Percentiles rank a stretch among this genome's conserved stretches.
phyloP scores from a whole-genome alignment of 2,888 invertebrate species.

The Sceliomorpha sp. region DNA sequence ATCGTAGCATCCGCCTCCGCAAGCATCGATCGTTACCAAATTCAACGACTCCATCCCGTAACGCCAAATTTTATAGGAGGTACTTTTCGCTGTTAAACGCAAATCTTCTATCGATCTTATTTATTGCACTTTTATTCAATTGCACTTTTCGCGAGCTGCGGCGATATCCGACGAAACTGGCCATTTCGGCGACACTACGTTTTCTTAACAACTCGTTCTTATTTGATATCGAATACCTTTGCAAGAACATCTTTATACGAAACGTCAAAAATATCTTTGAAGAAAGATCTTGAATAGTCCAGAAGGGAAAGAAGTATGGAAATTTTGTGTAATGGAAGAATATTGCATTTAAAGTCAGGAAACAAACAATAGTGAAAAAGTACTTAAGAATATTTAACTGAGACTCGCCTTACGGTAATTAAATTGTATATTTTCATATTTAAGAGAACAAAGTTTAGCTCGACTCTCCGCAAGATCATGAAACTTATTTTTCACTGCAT shows the following conservation, averaged over 20 bases:
- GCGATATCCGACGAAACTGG: conserved; percentile 18
- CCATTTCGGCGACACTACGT: conserved; percentile 15
- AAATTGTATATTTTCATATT: no score
- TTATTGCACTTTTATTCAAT: conserved; percentile 54
- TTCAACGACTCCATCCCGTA: conserved; percentile 53
- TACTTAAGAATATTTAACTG: no score
- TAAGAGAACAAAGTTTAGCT: conserved; percentile 7
- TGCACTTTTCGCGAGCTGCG: conserved; percentile 17
- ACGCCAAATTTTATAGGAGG: conserved; percentile 50
- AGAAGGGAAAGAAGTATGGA: no score
- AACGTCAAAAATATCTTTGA: no score
- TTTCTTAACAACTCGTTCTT: no score
- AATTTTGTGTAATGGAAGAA: no score
- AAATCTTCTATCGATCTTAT: conserved; percentile 47
- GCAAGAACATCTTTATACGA: no score
- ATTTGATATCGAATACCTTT: no score
- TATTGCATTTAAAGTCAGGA: no score
- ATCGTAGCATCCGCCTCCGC: conserved; percentile 45
- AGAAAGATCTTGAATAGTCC: no score
- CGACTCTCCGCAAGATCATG: conserved; percentile 8
- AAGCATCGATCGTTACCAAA: conserved; percentile 49
- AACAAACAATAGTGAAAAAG: no score
- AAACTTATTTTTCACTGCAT: conserved; percentile 29
- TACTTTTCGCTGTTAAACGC: conserved; percentile 50
- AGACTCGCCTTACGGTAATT: no score